phyloP scores from a whole-genome alignment of 2,888 invertebrate species.

The Monochamus alternatus region DNA sequence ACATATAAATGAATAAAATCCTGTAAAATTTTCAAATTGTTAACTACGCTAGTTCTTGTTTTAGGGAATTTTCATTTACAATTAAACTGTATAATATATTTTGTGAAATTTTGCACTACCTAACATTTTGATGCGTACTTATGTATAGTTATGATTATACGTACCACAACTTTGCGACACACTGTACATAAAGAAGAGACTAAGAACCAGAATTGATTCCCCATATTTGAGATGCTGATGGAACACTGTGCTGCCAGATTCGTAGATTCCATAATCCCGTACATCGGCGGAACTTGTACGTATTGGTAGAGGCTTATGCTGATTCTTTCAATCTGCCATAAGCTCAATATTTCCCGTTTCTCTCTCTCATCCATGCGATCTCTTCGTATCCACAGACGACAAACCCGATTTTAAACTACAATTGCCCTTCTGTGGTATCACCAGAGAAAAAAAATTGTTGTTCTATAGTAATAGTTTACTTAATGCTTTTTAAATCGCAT shows the following conservation, averaged over 20 bases:
- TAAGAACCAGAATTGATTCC: slow-evolving; percentile 14
- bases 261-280: slow-evolving; percentile 41
- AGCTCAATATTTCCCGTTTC: slow-evolving; percentile 34
- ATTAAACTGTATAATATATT: too few species aligned
- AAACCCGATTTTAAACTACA: slow-evolving; percentile 26
- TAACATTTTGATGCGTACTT: too few species aligned
- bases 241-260: slow-evolving; percentile 7
- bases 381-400: slow-evolving; percentile 8
- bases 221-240: slow-evolving; percentile 20
- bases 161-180: not conserved
- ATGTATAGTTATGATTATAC: not conserved
- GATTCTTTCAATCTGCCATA: slow-evolving; percentile 53
- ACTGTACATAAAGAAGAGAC: not conserved
- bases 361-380: slow-evolving; percentile 22
- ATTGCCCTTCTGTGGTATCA: not conserved
- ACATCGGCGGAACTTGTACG: slow-evolving; percentile 50
- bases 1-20: too few species aligned
- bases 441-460: not conserved
- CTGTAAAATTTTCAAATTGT: too few species aligned
- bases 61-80: too few species aligned
- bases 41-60: too few species aligned
- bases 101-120: too few species aligned
- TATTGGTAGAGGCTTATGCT: slow-evolving; percentile 55
- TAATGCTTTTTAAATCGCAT: too few species aligned
- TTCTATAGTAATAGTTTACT: too few species aligned